Base-by-base conservation (phyloP, 53 echinoderm and acorn worm species). In the Arbacia lixula region DNA sequence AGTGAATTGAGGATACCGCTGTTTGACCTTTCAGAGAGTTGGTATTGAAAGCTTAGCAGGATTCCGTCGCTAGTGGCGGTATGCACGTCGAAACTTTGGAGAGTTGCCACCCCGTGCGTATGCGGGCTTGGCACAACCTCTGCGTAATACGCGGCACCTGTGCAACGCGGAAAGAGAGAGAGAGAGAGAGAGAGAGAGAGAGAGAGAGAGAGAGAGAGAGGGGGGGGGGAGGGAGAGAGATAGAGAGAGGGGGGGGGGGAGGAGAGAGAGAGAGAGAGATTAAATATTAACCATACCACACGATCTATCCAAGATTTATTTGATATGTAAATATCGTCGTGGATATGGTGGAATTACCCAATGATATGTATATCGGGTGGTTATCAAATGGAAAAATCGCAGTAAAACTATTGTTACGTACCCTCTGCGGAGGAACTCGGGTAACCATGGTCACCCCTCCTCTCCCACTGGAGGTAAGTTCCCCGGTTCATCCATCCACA, bases 21-120 rank as follows among this genome's bases (percentile, higher is more conserved):
- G 0, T 52, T 20, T 17, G 3, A 17, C 4, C 29, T 25, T 1
- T 42, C 41, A 21, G 49, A 71, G 49, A 71, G 71, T 36, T 53
- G 75, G 36, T 75, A 75, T 35, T 75, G 75, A 21, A 75, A 75
- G 6, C 9, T 54, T 1, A 75, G 28, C 32, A 53, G 32, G 54
- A 75, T 31, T n/a, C 17, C 34, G 75, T 75, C 54, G 75, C 21
- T 75, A 53, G 36, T 32, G 75, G 75, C 52, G 16, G 75, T 24
- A 75, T 31, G 17, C 54, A 75, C 38, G 30, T 31, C 38, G 19
- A 19, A 53, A 26, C 75, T 35, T 38, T 52, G 33, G 53, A 75
- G 54, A n/a, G 32, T 20, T 4, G 75, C 54, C 6, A 32, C n/a
- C 8, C 36, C 75, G 36, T 31, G 21, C 26, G 52, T 72, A 51